Base-by-base conservation (phyloP, 1,140 invertebrate genomes). In the Penaeus japonicus region DNA sequence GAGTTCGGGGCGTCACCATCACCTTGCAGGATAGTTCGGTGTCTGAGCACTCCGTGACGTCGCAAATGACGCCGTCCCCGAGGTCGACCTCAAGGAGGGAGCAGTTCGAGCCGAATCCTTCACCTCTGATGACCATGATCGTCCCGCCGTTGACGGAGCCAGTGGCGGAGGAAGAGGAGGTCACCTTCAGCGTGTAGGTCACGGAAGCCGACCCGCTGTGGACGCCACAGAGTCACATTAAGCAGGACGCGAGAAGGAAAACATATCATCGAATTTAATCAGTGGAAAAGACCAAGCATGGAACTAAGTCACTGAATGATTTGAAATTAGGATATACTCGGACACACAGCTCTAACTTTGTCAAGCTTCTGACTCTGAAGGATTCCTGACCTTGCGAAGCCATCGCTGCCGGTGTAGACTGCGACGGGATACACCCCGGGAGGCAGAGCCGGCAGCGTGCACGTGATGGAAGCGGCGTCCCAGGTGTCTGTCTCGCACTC, bases 61-160 rank as follows among this genome's bases (percentile, higher is more conserved):
- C 89, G 54, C 77, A 84, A 17, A 55, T 24, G 32, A 57, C 30
- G 17, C 20, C 20, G n/a, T 73, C 70, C 1, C 83, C 89, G n/a
- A 79, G 30, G 24, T 57, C 65, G 32, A 89, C 57, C 27, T 83
- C 7, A 4, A 89, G 62, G 20, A 65, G 35, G 22, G 73, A 77
- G 24, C 87, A 89, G 80, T 89, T 62, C 20, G 87, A 55, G 39
- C 81, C 87, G 12, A 89, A 84, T 20, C 87, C 87, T 22, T 27
- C 30, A 47, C 87, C 87, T 7, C 32, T n/a, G 7, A 89, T 7
- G 22, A 57, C 73, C 20, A 89, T 24, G 22, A 73, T 22, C 0
- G 87, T 62, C 5, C 87, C 87, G 12, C 87, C 87, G 17, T 39
- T 54, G 17, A 79, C 87, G 17, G 87, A 89, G n/a, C 70, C 87